A percentile compares a stretch with the other conserved stretches of the same genome.
Evolutionary conservation across 2,888 invertebrate genomes (phyloP).

Genomic region (Hanleya hanleyi): DNA sequence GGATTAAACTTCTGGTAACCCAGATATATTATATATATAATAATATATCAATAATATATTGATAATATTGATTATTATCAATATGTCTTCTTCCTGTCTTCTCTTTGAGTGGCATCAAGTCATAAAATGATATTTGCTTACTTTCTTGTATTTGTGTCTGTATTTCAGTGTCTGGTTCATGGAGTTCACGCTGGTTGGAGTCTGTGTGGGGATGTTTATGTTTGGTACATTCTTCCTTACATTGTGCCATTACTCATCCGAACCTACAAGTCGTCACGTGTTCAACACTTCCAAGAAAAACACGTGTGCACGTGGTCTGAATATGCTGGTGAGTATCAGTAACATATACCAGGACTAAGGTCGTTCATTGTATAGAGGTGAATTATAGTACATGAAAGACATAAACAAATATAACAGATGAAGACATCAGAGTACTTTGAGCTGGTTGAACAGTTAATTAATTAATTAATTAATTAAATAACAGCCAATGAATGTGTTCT

Average conservation of each 20-base stretch:
- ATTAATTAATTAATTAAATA: too few relatives aligned
- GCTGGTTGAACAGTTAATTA: too few relatives aligned
- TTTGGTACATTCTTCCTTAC: conserved; percentile 60
- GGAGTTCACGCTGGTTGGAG: conserved; percentile 63
- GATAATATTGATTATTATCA: too few relatives aligned
- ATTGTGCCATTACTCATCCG: conserved; percentile 59
- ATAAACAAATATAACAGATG: too few relatives aligned
- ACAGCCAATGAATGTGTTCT: too few relatives aligned
- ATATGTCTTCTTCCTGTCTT: too few relatives aligned
- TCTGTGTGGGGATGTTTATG: conserved; percentile 65
- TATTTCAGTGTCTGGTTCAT: conserved; percentile 61
- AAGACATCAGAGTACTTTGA: too few relatives aligned
- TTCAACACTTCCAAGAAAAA: conserved; percentile 67
- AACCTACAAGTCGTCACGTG: conserved; percentile 62
- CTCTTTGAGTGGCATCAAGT: too few relatives aligned
- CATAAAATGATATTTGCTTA: not conserved
- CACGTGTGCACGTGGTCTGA: conserved; percentile 62
- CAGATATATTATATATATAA: too few relatives aligned
- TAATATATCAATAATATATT: too few relatives aligned
- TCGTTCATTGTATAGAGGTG: not conserved
- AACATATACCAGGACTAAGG: too few relatives aligned
- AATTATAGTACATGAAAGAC: not conserved
- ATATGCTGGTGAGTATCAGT: conserved; percentile 68
- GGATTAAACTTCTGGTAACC: too few relatives aligned
- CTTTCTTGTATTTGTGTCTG: not conserved